Evolutionary conservation across 2,113 vertebrate species (phyloP).

Genomic region (Mus musculus): GRCm39 chr12:118014501-118015000

Average conservation of each 20-base stretch:
- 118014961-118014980: not conserved
- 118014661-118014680: slow-evolving; percentile 51
- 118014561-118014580: slow-evolving; percentile 67
- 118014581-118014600: slow-evolving; percentile 76
- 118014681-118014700: not conserved
- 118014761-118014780: not conserved
- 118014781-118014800: not conserved
- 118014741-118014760: not conserved
- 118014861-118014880: not conserved
- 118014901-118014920: not conserved
- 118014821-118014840: not conserved
- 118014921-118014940: not conserved
- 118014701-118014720: not conserved
- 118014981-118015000: not conserved
- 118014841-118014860: not conserved
- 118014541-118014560: slow-evolving; percentile 58
- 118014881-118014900: not conserved
- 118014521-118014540: slow-evolving; percentile 43
- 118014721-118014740: not conserved
- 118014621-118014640: slow-evolving; percentile 79
- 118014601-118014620: slow-evolving; percentile 76
- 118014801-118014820: not conserved
- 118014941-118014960: not conserved
- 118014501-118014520: slow-evolving; percentile 78
- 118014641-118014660: slow-evolving; percentile 68